Evolutionary conservation across 2,888 invertebrate species (phyloP), one percentile per base, ranked within the genome.

Genomic region (Diadegma fenestrale): DNA sequence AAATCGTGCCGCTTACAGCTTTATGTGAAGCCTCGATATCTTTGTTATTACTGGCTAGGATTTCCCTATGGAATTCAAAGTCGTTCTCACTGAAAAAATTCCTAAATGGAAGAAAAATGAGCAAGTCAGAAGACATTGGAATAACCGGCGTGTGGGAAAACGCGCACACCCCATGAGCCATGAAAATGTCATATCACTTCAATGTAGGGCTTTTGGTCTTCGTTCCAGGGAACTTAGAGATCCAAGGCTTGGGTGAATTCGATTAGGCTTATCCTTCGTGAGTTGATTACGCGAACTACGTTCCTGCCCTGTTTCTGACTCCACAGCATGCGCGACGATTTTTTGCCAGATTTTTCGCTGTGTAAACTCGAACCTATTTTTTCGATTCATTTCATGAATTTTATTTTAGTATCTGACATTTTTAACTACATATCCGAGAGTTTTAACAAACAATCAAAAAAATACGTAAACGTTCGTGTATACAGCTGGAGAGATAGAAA

Each of bases 251-350:
- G 64, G 41, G 54, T 58, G 80, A 45, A 80, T 84, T 84, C 72
- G 72, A 80, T 80, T 77, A 84, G 76, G 84, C 84, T 84, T 84
- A 84, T 76, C 80, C 84, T 80, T 58, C 72, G 71, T 80, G 72
- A 84, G 80, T 80, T 76, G 84, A 84, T 84, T 84, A 76, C 68
- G 76, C 66, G 41, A 71, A 45, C 71, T 71, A 71, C 61, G 64
- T 61, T 72, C 37, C 45, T 43, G 33, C 58, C 12, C 37, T 71
- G 43, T 48, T 73, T 45, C 61, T 73, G 66, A 48, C 79, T 69
- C 45, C 26, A 58, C 63, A 68, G 26, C 58, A 26, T 41, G 43
- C 43, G 26, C 19, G 30, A 19, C 30, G 69, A 76, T 58, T 71
- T 41, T 26, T 75, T 51, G 33, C 26, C 2, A 3, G 22, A 22